These are phyloP conservation scores for Champsocephalus esox DNA, from an alignment of 2,797 vertebrate genomes.

Conservation along the genomic window DNA sequence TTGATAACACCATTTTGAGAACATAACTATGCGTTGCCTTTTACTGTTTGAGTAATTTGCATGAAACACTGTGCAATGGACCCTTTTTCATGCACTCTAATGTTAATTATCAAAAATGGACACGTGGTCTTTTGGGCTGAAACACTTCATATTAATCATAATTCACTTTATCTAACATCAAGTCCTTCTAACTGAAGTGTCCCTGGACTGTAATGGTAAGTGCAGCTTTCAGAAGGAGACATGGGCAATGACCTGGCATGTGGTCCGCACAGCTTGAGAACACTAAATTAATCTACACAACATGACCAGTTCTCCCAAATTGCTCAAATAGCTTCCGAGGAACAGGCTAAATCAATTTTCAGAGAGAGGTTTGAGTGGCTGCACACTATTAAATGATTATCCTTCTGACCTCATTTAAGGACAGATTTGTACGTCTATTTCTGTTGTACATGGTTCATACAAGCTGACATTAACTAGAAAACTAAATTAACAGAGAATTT, in stretches of 20 bases:
- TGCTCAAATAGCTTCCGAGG: conserved; percentile 39
- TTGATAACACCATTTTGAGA: background rate
- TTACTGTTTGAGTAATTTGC: background rate
- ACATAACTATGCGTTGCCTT: background rate
- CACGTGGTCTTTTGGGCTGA: background rate
- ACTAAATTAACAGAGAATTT: conserved; percentile 49
- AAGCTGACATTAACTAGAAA: conserved; percentile 34
- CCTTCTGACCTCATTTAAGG: conserved; percentile 31
- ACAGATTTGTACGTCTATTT: conserved; percentile 13
- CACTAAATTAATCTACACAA: conserved; percentile 50
- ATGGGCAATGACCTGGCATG: conserved; percentile 28
- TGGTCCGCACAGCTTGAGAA: conserved; percentile 57
- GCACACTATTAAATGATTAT: conserved; percentile 32
- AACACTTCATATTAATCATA: background rate
- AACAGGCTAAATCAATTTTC: conserved; percentile 25
- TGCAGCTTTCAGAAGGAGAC: conserved; percentile 1
- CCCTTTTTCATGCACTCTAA: background rate
- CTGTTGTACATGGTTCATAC: conserved; percentile 24
- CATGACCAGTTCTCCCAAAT: conserved; percentile 29
- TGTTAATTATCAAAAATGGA: background rate
- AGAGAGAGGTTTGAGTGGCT: conserved; percentile 23
- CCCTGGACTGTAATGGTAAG: background rate
- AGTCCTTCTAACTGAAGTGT: background rate
- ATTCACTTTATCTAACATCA: background rate
- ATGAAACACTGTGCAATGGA: background rate